Percentiles rank a stretch among this genome's conserved stretches.
phyloP scores from a whole-genome alignment of 2,888 invertebrate genomes.

The Parthenolecanium corni region DNA sequence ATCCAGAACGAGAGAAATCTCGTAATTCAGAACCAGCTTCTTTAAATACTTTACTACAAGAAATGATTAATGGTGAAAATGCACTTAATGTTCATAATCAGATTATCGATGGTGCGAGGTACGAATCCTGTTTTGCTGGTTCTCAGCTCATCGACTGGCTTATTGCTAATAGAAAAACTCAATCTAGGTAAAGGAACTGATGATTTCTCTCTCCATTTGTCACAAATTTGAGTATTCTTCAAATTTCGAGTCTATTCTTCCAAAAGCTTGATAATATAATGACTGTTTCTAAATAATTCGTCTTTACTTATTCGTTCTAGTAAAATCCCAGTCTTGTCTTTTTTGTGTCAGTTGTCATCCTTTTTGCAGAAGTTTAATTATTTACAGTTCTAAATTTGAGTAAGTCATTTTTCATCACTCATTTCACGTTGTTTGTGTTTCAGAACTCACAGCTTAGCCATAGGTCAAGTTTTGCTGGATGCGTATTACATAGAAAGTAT shows the following conservation, averaged over 20 bases:
- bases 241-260: no score
- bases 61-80: constrained; percentile 30
- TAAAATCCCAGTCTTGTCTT: no score
- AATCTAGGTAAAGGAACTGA: constrained; percentile 55
- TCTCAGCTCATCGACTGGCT: constrained; percentile 75
- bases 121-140: constrained; percentile 48
- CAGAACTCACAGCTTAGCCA: constrained; percentile 60
- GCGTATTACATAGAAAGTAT: constrained; percentile 56
- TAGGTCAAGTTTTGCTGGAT: constrained; percentile 66
- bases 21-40: constrained; percentile 23
- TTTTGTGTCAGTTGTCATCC: no score
- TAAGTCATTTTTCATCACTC: not conserved
- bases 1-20: not conserved
- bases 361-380: no score
- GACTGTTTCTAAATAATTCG: no score
- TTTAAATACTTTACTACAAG: constrained; percentile 31
- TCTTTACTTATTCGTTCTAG: no score
- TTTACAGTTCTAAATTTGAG: no score
- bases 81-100: constrained; percentile 26
- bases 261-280: no score
- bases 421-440: not conserved
- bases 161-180: constrained; percentile 61
- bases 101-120: constrained; percentile 17
- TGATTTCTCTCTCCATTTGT: constrained; percentile 1
- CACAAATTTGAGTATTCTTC: no score